Conservation (phyloP, 2,888 invertebrate genomes). For the Tetranychus truncatus region DNA sequence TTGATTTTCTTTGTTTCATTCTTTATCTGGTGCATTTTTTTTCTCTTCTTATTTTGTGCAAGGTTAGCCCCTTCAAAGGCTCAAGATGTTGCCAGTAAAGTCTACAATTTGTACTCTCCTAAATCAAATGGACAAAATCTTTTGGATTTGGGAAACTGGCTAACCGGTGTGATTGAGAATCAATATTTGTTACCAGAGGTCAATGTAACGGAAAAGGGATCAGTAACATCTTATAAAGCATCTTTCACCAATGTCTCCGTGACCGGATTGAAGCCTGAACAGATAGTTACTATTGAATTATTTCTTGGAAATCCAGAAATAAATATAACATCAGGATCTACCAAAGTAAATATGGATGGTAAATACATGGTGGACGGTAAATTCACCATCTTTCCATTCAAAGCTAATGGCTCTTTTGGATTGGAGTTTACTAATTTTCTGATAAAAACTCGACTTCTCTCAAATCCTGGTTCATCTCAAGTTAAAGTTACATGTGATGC, state of each 20-base stretch:
- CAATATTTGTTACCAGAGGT: background rate
- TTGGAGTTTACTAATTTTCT: constrained; percentile 52
- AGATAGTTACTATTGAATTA: background rate
- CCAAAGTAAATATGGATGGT: constrained; percentile 37
- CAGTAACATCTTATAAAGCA: background rate
- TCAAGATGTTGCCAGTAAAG: background rate
- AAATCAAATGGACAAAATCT: background rate
- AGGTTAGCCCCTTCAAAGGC: background rate
- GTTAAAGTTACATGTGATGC: constrained; percentile 51
- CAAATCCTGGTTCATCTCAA: constrained; percentile 48
- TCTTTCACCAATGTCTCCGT: background rate
- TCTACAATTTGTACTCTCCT: background rate
- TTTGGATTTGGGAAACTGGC: background rate
- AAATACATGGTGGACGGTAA: constrained; percentile 42
- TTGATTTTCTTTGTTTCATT: background rate
- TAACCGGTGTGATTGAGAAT: background rate
- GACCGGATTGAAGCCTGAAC: background rate
- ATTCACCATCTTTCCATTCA: constrained; percentile 50
- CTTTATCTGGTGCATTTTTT: background rate
- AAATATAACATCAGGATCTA: constrained; percentile 11
- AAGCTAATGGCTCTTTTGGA: constrained; percentile 52
- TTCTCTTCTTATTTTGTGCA: background rate
- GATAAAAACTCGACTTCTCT: constrained; percentile 31
- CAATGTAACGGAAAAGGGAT: background rate
- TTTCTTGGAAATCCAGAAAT: background rate